These are phyloP conservation scores for Emberiza fucata DNA, from an alignment of 2,113 vertebrate genomes.

Conservation along the genomic window DNA sequence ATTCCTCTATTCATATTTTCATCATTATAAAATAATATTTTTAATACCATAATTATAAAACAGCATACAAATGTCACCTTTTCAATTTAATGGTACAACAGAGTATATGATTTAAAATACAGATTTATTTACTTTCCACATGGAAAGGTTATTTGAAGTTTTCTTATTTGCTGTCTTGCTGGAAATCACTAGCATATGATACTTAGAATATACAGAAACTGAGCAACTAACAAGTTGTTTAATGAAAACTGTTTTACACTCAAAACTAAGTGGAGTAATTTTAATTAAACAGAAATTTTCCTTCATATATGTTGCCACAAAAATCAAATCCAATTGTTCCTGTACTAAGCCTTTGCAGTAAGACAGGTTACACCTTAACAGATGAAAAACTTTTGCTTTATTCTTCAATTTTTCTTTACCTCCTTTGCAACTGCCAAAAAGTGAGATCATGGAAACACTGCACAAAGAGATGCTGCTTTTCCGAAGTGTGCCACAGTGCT, in stretches of 20 bases:
- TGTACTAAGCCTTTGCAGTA: not conserved
- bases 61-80: not conserved
- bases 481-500: not conserved
- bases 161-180: not conserved
- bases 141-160: not conserved
- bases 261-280: not conserved
- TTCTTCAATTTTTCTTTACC: not conserved
- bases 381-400: not conserved
- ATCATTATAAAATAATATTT: not conserved
- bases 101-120: not conserved
- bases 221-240: not conserved
- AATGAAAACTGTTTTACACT: not conserved
- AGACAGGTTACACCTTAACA: not conserved
- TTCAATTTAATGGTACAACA: not conserved
- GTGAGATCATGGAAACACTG: not conserved
- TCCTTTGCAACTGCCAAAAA: not conserved
- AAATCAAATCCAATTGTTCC: not conserved
- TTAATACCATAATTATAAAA: not conserved
- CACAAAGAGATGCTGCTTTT: constrained; percentile 15
- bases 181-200: not conserved
- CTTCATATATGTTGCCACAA: not conserved
- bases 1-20: not conserved
- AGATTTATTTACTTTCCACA: not conserved
- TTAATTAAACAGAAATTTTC: not conserved
- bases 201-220: not conserved